These are phyloP conservation scores for Halcyon chelicuti DNA, from an alignment of 2,797 vertebrate genomes.

Conservation along the genomic window DNA sequence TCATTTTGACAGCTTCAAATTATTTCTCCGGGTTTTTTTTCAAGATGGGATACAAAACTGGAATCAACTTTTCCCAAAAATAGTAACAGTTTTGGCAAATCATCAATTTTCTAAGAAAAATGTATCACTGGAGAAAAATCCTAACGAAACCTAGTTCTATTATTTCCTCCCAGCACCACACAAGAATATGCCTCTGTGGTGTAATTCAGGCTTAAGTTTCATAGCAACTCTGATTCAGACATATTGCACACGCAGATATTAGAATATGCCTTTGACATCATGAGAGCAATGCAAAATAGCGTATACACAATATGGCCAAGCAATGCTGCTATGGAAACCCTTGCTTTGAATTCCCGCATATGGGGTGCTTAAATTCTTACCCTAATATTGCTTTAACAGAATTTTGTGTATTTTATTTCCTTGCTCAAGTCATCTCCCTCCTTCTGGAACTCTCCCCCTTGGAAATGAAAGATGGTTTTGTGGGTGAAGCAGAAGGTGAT, in stretches of 20 bases:
- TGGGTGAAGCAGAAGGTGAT: neutral
- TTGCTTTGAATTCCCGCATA: conserved; percentile 1
- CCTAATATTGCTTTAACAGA: conserved; percentile 1
- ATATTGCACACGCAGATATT: conserved; percentile 60
- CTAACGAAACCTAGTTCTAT: conserved; percentile 17
- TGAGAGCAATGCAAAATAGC: conserved; percentile 55
- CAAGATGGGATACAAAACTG: neutral
- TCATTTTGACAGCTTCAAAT: neutral
- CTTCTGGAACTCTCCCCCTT: neutral
- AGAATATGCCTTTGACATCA: conserved; percentile 68
- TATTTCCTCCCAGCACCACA: conserved; percentile 27
- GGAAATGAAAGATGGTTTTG: neutral
- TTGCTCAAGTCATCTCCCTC: neutral
- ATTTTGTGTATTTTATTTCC: neutral
- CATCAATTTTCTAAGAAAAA: conserved; percentile 62
- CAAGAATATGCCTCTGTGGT: conserved; percentile 43
- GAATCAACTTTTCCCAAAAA: conserved; percentile 31
- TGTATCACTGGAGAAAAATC: conserved; percentile 54
- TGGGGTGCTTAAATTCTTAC: neutral
- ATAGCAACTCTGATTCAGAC: conserved; percentile 59
- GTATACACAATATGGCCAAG: conserved; percentile 55
- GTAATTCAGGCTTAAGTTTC: conserved; percentile 56
- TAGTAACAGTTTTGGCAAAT: conserved; percentile 46
- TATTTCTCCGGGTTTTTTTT: neutral
- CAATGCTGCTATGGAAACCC: conserved; percentile 66